Base-by-base conservation (phyloP, 2,888 invertebrate species). In the Harpagoxenus sublaevis region DNA sequence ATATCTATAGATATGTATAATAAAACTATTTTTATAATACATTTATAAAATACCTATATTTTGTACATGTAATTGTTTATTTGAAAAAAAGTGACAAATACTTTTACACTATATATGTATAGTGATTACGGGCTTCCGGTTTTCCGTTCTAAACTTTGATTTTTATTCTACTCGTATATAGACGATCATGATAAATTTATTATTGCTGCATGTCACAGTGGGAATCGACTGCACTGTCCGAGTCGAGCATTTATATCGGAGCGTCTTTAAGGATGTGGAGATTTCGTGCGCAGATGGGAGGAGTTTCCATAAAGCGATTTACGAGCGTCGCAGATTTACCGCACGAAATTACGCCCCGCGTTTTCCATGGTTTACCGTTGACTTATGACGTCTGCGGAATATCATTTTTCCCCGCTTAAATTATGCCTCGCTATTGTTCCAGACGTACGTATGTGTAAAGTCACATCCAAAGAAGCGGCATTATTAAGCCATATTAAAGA, bases 231-330 rank as follows among this genome's bases (percentile, higher is more conserved):
- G 78, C 86, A 88, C 88, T 81, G 86, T 83, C 71, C 84, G 82
- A 62, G 83, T 66, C 84, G 82, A 62, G 83, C 87, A 86, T 90
- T 89, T 90, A 84, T 85, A 74, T 87, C 75, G 65, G 71, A 68
- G 51, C 75, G 45, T 75, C 82, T 79, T 81, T 71, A 81, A 71
- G 48, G 60, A 81, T 39, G 79, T 60, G 79, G 15, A 60, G 60
- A 81, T 71, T 70, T 81, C 71, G 28, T 31, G 79, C 39, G 60
- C 71, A 68, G 83, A 84, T 68, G 82, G 77, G 60, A 45, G 53
- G 83, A 85, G 65, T 70, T 78, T 82, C 88, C 91, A 91, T 91
- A 91, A 91, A 91, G 89, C 91, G 89, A 92, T 91, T 92, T 91
- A 91, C 87, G 90, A 91, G 86, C 86, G 84, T 83, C 87, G 87